Evolutionary conservation across 2,888 invertebrate genomes (phyloP).

Genomic region (Sphecodes monilicornis): DNA sequence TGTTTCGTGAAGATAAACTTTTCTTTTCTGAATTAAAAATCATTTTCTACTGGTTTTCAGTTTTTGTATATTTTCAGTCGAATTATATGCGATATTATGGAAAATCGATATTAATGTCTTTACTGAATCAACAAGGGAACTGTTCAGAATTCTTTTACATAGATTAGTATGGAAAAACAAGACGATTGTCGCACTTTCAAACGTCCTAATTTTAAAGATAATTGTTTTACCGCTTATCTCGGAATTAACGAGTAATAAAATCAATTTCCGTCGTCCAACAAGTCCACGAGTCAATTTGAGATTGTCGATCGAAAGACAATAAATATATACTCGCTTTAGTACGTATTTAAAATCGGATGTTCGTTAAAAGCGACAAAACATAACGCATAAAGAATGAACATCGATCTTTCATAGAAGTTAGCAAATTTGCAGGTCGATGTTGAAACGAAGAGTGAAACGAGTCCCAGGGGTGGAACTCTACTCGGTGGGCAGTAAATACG

Average conservation of each 20-base stretch:
- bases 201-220: too few relatives aligned
- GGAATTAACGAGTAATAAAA: too few relatives aligned
- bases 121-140: not conserved
- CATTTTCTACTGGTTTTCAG: not conserved
- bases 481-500: not conserved
- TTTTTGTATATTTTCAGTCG: not conserved
- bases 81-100: not conserved
- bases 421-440: not conserved
- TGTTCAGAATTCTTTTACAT: not conserved
- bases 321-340: not conserved
- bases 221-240: too few relatives aligned
- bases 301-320: not conserved
- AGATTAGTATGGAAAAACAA: too few relatives aligned
- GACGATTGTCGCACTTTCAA: too few relatives aligned
- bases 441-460: not conserved
- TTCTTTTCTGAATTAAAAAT: not conserved
- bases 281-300: not conserved
- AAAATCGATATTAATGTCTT: not conserved
- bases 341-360: not conserved
- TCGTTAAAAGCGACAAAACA: not conserved
- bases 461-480: not conserved
- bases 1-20: slow-evolving; percentile 11
- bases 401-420: not conserved
- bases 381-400: not conserved
- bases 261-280: not conserved